Evolutionary conservation across 2,888 invertebrate species (phyloP).

Genomic region (Ernsta delagoae): DNA sequence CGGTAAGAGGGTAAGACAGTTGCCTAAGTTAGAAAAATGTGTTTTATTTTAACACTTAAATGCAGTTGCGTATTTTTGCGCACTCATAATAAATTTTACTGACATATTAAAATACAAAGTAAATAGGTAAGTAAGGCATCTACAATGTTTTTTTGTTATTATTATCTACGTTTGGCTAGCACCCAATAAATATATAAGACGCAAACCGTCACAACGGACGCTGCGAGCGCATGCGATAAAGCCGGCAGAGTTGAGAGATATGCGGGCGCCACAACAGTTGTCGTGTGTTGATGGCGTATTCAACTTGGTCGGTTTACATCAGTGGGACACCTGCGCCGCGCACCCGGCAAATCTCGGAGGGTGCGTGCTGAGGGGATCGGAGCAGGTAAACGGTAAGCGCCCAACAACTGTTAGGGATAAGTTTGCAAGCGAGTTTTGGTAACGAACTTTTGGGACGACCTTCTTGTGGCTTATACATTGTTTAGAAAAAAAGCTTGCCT

Average conservation of each 20-base stretch:
- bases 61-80: too few species aligned
- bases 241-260: conserved; percentile 39
- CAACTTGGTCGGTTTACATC: conserved; percentile 65
- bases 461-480: not conserved
- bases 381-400: conserved; percentile 70
- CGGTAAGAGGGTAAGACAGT: not conserved
- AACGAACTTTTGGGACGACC: conserved; percentile 19
- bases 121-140: too few species aligned
- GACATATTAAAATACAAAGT: not conserved
- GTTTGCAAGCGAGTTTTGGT: conserved; percentile 30
- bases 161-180: too few species aligned
- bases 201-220: not conserved
- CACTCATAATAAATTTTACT: too few species aligned
- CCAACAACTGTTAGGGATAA: conserved; percentile 34
- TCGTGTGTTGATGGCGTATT: conserved; percentile 58
- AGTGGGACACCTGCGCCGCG: conserved; percentile 74
- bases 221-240: not conserved
- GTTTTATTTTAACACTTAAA: too few species aligned
- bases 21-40: not conserved
- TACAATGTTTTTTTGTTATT: too few species aligned
- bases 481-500: not conserved
- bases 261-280: conserved; percentile 45
- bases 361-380: conserved; percentile 53
- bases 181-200: not conserved
- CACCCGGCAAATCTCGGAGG: conserved; percentile 80